Evolutionary conservation across 2,797 vertebrate genomes (phyloP).

Genomic region (Spondyliosoma cantharus): DNA sequence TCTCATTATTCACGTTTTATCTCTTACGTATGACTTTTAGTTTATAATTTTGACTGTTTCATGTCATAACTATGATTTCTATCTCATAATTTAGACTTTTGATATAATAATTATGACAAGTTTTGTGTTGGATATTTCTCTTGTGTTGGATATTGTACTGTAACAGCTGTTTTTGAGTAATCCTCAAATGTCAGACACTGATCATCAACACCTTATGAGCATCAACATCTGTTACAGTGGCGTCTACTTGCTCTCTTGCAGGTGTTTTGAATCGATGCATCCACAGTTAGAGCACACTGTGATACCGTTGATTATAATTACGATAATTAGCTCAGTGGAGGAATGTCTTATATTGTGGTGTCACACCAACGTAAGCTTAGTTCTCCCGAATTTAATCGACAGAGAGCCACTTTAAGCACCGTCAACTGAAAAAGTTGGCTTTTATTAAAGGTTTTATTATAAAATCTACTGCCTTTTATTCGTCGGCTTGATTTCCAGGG

Average conservation of each 20-base stretch:
- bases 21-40: no score
- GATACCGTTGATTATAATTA: constrained; percentile 3
- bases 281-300: background rate
- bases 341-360: background rate
- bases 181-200: no score
- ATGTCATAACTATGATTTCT: no score
- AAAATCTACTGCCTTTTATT: background rate
- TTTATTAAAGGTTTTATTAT: constrained; percentile 1
- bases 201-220: no score
- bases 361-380: constrained; percentile 2
- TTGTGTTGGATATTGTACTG: background rate
- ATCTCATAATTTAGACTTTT: no score
- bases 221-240: background rate
- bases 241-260: background rate
- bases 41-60: no score
- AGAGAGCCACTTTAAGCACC: background rate
- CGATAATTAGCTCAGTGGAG: constrained; percentile 3
- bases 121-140: background rate
- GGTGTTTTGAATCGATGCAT: background rate
- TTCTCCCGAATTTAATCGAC: no score
- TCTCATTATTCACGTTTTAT: no score
- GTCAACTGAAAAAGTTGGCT: background rate
- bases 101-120: no score
- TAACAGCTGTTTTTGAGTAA: background rate
- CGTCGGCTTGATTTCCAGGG: background rate